Conservation (phyloP, 2,113 vertebrate genomes). For the Pachyramphus minor region DNA sequence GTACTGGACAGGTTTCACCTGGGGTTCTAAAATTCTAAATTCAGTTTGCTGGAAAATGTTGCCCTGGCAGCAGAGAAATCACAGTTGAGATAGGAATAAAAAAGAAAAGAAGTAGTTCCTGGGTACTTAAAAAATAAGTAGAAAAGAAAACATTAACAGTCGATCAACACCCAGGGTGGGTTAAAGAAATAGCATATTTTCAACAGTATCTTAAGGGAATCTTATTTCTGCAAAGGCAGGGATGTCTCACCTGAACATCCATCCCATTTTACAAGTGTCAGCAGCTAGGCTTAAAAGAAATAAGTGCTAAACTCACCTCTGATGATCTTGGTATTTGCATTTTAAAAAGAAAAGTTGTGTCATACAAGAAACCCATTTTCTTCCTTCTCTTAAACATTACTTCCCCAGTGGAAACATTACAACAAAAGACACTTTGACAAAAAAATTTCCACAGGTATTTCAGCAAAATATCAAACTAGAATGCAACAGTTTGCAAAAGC, state of each 20-base stretch:
- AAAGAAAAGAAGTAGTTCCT: not conserved
- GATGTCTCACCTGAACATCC: not conserved
- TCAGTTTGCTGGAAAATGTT: not conserved
- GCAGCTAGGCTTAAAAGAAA: not conserved
- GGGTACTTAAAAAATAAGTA: not conserved
- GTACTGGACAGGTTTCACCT: not conserved
- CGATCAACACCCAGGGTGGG: not conserved
- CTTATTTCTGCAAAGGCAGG: not conserved
- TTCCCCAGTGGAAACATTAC: not conserved
- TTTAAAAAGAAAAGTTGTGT: not conserved
- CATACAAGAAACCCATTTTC: fast-evolving
- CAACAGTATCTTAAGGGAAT: not conserved
- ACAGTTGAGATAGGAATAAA: not conserved
- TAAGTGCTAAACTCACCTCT: not conserved
- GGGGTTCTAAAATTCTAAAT: not conserved
- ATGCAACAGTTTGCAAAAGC: not conserved
- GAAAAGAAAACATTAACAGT: not conserved
- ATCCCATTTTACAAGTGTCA: not conserved
- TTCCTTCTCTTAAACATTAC: not conserved
- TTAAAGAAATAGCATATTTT: not conserved
- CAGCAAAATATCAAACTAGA: not conserved
- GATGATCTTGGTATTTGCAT: not conserved
- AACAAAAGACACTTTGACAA: not conserved
- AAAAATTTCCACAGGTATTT: not conserved
- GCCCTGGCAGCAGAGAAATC: not conserved